phyloP scores from a whole-genome alignment of 2,113 vertebrate genomes.

The Mesitornis unicolor region DNA sequence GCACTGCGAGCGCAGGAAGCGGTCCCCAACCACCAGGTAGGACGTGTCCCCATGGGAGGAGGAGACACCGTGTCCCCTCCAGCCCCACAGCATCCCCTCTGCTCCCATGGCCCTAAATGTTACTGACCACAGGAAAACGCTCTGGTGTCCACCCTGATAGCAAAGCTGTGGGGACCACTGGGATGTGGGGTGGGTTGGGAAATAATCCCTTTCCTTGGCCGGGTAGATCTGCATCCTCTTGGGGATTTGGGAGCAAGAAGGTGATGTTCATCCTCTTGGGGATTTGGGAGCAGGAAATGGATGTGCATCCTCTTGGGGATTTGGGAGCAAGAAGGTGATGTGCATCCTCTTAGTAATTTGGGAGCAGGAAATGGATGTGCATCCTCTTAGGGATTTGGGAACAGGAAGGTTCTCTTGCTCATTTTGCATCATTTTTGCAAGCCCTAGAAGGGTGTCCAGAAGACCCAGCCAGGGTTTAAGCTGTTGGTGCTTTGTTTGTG shows the following conservation, averaged over 20 bases:
- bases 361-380: fast-evolving
- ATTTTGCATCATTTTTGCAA: fast-evolving
- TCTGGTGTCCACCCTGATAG: neutral
- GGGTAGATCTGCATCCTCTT: too few species aligned
- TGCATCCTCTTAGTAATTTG: fast-evolving
- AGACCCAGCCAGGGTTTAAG: neutral
- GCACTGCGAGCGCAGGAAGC: constrained; percentile 93
- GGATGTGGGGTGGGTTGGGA: neutral
- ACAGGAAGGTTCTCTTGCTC: fast-evolving
- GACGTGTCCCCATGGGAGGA: neutral
- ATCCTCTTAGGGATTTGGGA: neutral
- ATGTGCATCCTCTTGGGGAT: too few species aligned
- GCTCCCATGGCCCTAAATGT: neutral
- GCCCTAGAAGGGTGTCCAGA: neutral
- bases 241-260: neutral
- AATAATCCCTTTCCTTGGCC: neutral
- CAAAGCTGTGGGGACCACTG: fast-evolving
- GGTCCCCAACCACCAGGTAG: constrained; percentile 95
- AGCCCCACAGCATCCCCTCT: fast-evolving
- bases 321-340: neutral
- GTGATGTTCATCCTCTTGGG: too few species aligned
- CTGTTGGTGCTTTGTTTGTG: neutral
- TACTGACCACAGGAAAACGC: fast-evolving
- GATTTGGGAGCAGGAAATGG: fast-evolving
- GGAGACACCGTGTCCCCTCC: fast-evolving